Base-by-base conservation (phyloP, 2,888 invertebrate species). In the Vesta saturnalis region DNA sequence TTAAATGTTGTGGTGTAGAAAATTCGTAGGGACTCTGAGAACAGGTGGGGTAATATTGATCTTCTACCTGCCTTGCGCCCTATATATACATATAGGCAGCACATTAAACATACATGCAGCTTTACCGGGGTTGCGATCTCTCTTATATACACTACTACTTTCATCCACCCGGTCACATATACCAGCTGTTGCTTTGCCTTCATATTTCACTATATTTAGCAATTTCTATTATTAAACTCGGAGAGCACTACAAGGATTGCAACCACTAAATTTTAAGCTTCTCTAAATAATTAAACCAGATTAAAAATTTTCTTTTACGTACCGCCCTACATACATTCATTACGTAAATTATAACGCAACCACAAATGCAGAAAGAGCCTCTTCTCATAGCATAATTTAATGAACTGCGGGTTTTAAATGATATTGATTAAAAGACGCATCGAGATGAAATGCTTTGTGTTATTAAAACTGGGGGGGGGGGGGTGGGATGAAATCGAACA, bases 1-100 rank as follows among this genome's bases (percentile, higher is more conserved):
- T 67, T 54, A 60, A 54, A 58, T 61, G 62, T 68, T 69, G 69
- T 69, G 64, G 59, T 63, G 62, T 62, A 52, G 63, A 57, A 55
- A 49, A 61, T 56, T 52, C 61, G 69, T 65, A 46, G 58, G 63
- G 66, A 62, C 59, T 62, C 59, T 59, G 66, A 49, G 58, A 61
- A 65, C 66, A 66, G 70, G 69, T 65, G 67, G 68, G 69, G 68
- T 68, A 62, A 71, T 75, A 75, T 75, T 75, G 75, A 75, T 75
- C 75, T 72, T 61, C 74, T 70, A 75, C 75, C 75, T 75, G 74
- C 72, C 73, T 73, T 73, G 73, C 71, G 74, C 74, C 75, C 73
- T 74, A 73, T 75, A 74, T 73, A 73, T 71, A 73, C 21, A 52
- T 19, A 19, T 16, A 52, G 52, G 52, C 52, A 65, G 61, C 68